Evolutionary conservation across 2,888 invertebrate species (phyloP).

Genomic region (Sericinus montela): DNA sequence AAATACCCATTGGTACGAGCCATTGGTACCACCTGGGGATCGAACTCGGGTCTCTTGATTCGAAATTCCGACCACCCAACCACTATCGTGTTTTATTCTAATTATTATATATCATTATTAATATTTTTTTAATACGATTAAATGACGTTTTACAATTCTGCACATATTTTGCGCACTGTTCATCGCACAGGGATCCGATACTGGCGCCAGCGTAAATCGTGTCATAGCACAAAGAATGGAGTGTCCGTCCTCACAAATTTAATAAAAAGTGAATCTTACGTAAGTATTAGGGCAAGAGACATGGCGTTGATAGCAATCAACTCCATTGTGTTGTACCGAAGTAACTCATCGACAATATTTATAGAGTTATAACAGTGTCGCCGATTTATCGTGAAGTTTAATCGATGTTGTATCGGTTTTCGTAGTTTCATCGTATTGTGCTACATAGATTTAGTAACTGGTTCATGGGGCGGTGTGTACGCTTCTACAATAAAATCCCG

Average conservation of each 20-base stretch:
- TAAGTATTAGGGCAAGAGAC: constrained; percentile 17
- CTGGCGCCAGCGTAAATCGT: constrained; percentile 8
- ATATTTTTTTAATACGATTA: no score
- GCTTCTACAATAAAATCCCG: no score
- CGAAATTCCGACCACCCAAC: no score
- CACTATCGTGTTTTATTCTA: no score
- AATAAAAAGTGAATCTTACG: constrained; percentile 14
- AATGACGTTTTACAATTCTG: no score
- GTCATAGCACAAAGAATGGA: background rate
- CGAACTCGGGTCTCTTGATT: no score
- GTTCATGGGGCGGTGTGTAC: no score
- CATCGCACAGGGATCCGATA: background rate
- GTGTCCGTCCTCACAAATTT: background rate
- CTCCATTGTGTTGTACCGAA: constrained; percentile 28
- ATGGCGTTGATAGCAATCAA: constrained; percentile 27
- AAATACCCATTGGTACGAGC: no score
- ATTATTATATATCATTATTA: no score
- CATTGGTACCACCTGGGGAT: no score
- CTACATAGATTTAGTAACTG: no score
- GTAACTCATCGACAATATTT: constrained; percentile 38
- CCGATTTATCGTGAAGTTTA: constrained; percentile 3
- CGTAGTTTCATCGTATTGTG: no score
- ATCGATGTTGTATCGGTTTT: background rate
- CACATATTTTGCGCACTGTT: background rate
- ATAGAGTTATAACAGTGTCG: constrained; percentile 36